phyloP scores from a whole-genome alignment of 2,797 vertebrate species.

The Manis pentadactyla region DNA sequence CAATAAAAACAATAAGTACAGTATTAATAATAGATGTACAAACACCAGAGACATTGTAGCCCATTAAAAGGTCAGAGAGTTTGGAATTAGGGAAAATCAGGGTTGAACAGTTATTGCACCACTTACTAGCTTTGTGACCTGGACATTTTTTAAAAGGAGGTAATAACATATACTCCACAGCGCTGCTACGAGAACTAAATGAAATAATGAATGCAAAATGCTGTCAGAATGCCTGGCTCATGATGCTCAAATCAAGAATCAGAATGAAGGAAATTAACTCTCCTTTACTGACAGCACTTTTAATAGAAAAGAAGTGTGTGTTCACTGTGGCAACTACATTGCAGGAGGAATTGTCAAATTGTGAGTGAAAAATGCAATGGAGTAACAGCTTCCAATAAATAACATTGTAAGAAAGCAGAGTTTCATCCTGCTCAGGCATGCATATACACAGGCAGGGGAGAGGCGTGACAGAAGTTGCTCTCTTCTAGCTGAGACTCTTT shows the following conservation, averaged over 20 bases:
- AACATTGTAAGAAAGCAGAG: conserved; percentile 20
- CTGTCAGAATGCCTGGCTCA: background rate
- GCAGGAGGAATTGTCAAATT: conserved; percentile 56
- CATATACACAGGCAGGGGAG: background rate
- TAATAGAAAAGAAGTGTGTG: conserved; percentile 2
- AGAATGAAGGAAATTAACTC: conserved; percentile 40
- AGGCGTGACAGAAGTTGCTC: background rate
- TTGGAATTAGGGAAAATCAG: background rate
- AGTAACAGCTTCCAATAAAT: conserved; percentile 68
- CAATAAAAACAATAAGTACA: background rate
- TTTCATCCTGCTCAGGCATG: background rate
- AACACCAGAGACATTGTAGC: background rate
- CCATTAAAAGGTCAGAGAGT: background rate
- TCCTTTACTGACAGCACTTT: conserved; percentile 47
- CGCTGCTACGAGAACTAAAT: background rate
- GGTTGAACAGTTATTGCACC: background rate
- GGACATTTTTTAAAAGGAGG: background rate
- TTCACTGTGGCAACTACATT: background rate
- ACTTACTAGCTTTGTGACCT: background rate
- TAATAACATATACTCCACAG: background rate
- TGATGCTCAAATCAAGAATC: background rate
- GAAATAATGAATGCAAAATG: background rate
- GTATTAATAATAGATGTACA: background rate
- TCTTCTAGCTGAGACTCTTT: background rate
- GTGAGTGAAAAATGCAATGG: conserved; percentile 56